Percentiles rank a stretch among this genome's conserved stretches.
Evolutionary conservation across 2,888 invertebrate species (phyloP).

Genomic region (Didymodactylos carnosus): DNA sequence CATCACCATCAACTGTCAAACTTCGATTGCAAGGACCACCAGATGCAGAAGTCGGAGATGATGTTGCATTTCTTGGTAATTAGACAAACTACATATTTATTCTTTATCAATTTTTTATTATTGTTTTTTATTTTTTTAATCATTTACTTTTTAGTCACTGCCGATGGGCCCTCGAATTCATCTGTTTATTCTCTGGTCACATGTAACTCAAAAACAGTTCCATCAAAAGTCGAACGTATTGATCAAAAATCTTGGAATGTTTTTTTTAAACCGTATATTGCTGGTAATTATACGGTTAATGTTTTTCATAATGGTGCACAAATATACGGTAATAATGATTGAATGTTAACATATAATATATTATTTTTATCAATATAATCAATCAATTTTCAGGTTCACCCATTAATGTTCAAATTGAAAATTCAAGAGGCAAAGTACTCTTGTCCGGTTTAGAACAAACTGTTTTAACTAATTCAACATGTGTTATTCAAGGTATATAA

Average conservation of each 20-base stretch:
- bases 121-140: no score
- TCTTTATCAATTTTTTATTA: no score
- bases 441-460: not conserved
- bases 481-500: not conserved
- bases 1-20: not conserved
- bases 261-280: not conserved
- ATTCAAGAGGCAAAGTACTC: not conserved
- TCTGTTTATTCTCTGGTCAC: not conserved
- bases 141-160: not conserved
- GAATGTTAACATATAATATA: no score
- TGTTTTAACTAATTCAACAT: not conserved
- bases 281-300: not conserved
- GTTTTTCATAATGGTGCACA: not conserved
- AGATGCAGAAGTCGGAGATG: no score
- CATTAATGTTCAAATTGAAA: not conserved
- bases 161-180: not conserved
- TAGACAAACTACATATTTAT: no score
- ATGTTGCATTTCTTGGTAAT: no score
- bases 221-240: not conserved
- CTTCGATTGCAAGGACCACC: no score
- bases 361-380: no score
- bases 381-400: not conserved
- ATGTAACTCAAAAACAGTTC: not conserved
- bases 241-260: not conserved
- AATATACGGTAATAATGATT: not conserved